Evolutionary conservation across 2,888 invertebrate species (phyloP).

Genomic region (Blastobasis adustella): DNA sequence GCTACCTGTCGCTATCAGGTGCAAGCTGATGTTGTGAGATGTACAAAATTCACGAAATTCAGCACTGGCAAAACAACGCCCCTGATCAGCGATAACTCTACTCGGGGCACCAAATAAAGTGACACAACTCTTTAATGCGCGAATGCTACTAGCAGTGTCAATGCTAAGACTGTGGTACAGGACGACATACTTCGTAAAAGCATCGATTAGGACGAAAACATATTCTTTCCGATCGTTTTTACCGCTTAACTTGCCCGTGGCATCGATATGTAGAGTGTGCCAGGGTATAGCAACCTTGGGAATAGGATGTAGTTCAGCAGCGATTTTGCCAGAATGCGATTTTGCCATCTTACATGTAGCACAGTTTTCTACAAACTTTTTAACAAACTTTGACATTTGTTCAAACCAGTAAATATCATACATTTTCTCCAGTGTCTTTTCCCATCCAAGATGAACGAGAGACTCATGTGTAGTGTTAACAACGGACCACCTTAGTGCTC

Average conservation of each 20-base stretch:
- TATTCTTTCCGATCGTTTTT: conserved; percentile 26
- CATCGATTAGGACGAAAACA: conserved; percentile 21
- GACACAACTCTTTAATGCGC: conserved; percentile 5
- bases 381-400: conserved; percentile 19
- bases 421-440: conserved; percentile 17
- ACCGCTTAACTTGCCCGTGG: conserved; percentile 21
- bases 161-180: conserved; percentile 14
- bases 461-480: conserved; percentile 17
- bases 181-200: conserved; percentile 21
- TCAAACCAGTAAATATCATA: conserved; percentile 25
- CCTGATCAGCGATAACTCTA: conserved; percentile 15
- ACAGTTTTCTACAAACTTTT: conserved; percentile 27
- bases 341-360: conserved; percentile 27
- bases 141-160: conserved; percentile 13
- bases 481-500: conserved; percentile 17
- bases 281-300: conserved; percentile 21
- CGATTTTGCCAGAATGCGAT: conserved; percentile 21
- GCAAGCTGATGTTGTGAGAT: conserved; percentile 5
- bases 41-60: background rate
- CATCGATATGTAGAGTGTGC: conserved; percentile 29
- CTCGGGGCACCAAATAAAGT: conserved; percentile 12
- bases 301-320: conserved; percentile 25
- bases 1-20: conserved; percentile 21
- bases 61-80: conserved; percentile 1
- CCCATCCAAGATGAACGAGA: conserved; percentile 10